These are phyloP conservation scores for Nomada fabriciana DNA, from an alignment of 2,888 invertebrate species.

Conservation along the genomic window DNA sequence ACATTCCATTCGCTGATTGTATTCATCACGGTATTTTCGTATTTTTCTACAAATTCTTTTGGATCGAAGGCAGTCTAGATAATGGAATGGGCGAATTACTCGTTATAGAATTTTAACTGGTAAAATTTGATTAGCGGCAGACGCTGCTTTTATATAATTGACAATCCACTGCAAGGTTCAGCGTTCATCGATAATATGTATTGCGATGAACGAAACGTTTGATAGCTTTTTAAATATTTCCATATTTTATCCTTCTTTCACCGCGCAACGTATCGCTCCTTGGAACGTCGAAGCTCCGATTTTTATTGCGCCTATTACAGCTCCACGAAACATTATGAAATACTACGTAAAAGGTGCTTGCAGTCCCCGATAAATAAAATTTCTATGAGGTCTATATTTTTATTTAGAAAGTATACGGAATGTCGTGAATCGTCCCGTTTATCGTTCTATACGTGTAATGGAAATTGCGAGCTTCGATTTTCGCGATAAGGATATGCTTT, in stretches of 20 bases:
- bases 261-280: neutral
- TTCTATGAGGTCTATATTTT: constrained; percentile 57
- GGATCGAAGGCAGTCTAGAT: constrained; percentile 34
- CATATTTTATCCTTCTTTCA: constrained; percentile 37
- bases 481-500: neutral
- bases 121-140: constrained; percentile 13
- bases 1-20: constrained; percentile 54
- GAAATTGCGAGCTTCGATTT: constrained; percentile 34
- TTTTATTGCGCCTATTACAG: constrained; percentile 26
- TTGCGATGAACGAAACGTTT: neutral
- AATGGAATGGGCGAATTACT: constrained; percentile 20
- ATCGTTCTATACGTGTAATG: constrained; percentile 40
- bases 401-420: constrained; percentile 48
- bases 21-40: constrained; percentile 35
- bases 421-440: constrained; percentile 40
- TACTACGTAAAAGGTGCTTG: constrained; percentile 46
- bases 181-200: neutral
- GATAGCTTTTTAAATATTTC: constrained; percentile 9
- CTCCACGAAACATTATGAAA: constrained; percentile 33
- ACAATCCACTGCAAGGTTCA: constrained; percentile 38
- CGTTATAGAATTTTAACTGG: constrained; percentile 11
- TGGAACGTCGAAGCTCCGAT: constrained; percentile 24
- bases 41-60: constrained; percentile 37
- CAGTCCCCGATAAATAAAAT: constrained; percentile 37
- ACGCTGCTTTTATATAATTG: constrained; percentile 35